These are phyloP conservation scores for Crotophaga sulcirostris DNA, from an alignment of 2,113 vertebrate species.

Conservation along the genomic window DNA sequence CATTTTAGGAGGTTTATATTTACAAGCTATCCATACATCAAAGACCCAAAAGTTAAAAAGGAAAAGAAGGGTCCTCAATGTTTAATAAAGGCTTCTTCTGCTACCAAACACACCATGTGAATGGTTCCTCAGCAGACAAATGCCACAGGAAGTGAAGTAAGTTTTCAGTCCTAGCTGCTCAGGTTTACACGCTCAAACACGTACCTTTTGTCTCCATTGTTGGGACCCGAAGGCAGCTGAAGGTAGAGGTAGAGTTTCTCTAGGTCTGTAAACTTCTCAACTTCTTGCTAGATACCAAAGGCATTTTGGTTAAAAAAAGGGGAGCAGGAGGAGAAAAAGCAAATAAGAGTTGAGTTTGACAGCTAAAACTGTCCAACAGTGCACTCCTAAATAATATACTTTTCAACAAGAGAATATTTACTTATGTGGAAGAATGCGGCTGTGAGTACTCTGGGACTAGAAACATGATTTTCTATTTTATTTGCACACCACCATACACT, in stretches of 20 bases:
- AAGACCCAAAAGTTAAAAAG: not conserved
- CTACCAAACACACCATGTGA: not conserved
- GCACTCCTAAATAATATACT: not conserved
- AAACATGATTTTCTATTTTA: not conserved
- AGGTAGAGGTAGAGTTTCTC: conserved; percentile 99
- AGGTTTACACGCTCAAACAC: not conserved
- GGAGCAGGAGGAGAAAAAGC: not conserved
- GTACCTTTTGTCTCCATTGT: conserved; percentile 93
- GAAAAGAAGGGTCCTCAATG: not conserved
- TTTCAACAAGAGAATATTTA: not conserved
- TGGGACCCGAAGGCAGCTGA: conserved; percentile 97
- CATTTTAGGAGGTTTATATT: not conserved
- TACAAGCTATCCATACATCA: not conserved
- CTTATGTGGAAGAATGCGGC: not conserved
- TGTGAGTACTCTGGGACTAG: not conserved
- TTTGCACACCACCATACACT: not conserved
- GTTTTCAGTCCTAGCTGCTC: not conserved
- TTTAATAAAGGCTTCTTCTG: not conserved
- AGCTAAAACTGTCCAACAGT: not conserved
- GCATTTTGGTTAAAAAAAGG: not conserved
- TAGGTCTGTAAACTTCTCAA: conserved; percentile 99
- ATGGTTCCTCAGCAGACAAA: not conserved
- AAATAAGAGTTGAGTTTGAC: not conserved
- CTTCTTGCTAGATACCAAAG: conserved; percentile 90
- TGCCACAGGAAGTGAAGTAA: not conserved